phyloP scores from a whole-genome alignment of 2,888 invertebrate genomes.

The Acanthosoma haemorrhoidale region DNA sequence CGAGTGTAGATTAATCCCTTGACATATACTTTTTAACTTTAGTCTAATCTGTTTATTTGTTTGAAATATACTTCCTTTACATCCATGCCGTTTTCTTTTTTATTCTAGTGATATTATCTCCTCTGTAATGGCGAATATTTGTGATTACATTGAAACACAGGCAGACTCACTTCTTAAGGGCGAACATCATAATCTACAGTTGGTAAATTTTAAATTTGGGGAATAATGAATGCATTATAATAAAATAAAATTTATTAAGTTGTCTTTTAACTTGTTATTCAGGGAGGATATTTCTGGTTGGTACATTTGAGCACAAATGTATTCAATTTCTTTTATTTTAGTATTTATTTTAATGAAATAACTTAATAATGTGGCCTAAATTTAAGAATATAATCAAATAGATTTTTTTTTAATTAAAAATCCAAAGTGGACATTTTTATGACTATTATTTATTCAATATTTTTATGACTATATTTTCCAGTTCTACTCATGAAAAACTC shows the following conservation, averaged over 20 bases:
- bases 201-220: not conserved
- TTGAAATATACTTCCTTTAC: no score
- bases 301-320: not conserved
- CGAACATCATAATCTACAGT: not conserved
- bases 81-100: constrained; percentile 34
- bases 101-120: constrained; percentile 51
- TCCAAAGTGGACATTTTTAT: no score
- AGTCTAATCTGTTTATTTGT: not conserved
- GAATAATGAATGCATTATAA: not conserved
- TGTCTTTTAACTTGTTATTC: not conserved
- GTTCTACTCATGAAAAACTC: constrained; percentile 47
- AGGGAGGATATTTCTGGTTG: not conserved
- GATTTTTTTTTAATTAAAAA: no score
- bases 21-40: not conserved
- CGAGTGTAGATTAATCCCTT: not conserved
- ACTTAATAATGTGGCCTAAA: no score
- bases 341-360: no score
- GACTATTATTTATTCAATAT: not conserved
- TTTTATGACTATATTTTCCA: constrained; percentile 21
- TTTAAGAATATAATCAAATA: no score
- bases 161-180: constrained; percentile 44
- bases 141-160: constrained; percentile 50
- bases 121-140: constrained; percentile 51
- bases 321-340: no score
- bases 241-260: no score